Conservation (phyloP, 2,797 vertebrate genomes). For the Brachymystax lenok region DNA sequence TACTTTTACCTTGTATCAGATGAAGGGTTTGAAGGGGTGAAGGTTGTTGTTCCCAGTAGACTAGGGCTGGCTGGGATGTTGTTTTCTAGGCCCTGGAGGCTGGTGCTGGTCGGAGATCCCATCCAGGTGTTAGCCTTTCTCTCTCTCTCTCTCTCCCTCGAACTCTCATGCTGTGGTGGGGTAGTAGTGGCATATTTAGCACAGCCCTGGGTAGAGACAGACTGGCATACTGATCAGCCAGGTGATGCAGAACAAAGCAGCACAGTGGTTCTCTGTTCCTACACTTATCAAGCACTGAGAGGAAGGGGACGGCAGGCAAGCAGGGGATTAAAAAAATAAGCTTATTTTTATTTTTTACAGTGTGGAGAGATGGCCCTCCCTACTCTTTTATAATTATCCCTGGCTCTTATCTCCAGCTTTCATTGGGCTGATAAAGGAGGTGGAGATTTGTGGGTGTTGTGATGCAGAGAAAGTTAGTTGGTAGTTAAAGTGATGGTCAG, state of each 20-base stretch:
- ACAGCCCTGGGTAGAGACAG: too few species aligned
- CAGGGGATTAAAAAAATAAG: not conserved
- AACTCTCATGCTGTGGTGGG: not conserved
- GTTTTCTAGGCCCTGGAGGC: constrained; percentile 33
- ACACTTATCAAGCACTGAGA: not conserved
- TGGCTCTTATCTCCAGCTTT: constrained; percentile 7
- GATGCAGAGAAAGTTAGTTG: not conserved
- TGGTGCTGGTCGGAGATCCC: constrained; percentile 52
- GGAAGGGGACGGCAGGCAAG: not conserved
- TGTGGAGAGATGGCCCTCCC: not conserved
- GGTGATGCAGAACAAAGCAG: not conserved
- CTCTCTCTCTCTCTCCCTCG: not conserved
- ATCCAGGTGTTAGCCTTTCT: constrained; percentile 59
- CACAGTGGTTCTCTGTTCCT: not conserved
- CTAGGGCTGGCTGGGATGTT: constrained; percentile 33
- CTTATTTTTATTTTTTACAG: not conserved
- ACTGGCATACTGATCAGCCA: not conserved
- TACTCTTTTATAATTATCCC: not conserved
- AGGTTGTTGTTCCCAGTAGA: constrained; percentile 26
- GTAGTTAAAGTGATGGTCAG: not conserved
- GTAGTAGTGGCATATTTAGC: not conserved
- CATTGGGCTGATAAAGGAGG: not conserved
- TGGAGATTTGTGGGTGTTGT: not conserved
- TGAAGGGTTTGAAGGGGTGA: constrained; percentile 25
- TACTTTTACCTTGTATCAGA: not conserved